Conservation (phyloP, 2,888 invertebrate genomes). For the Blastobasis lacticolella region DNA sequence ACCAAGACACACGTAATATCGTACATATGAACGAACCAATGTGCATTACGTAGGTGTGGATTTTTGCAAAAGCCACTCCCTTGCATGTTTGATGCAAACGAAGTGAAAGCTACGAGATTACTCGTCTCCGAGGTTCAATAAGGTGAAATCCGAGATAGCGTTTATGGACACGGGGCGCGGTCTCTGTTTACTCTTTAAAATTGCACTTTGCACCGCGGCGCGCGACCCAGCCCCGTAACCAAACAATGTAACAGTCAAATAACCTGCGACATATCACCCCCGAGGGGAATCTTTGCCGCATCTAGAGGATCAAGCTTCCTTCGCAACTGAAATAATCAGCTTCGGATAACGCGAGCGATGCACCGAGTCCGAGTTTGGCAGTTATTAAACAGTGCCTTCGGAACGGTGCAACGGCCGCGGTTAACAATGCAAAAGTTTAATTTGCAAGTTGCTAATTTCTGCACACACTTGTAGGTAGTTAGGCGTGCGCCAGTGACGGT, state of each 20-base stretch:
- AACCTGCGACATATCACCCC: constrained; percentile 41
- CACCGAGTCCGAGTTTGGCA: no score
- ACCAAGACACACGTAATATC: no score
- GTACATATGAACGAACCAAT: background rate
- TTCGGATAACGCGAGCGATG: no score
- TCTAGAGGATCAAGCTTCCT: no score
- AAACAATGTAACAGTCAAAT: constrained; percentile 67
- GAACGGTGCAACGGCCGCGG: no score
- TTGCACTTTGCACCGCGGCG: constrained; percentile 69
- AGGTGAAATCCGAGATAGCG: constrained; percentile 61
- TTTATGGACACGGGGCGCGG: constrained; percentile 61
- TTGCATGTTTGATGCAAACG: constrained; percentile 34
- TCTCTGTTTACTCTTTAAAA: constrained; percentile 72
- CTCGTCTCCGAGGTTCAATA: constrained; percentile 53
- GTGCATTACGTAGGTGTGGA: background rate
- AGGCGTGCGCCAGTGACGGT: constrained; percentile 8
- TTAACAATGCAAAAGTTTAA: no score
- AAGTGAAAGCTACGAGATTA: constrained; percentile 39
- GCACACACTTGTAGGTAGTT: background rate
- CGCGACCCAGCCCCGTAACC: constrained; percentile 31
- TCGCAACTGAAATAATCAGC: no score
- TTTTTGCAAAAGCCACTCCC: constrained; percentile 4
- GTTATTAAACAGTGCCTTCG: no score
- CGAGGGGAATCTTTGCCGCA: background rate
- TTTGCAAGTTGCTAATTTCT: background rate